These are phyloP conservation scores for Cephonodes hylas DNA, from an alignment of 2,888 invertebrate genomes.

Conservation along the genomic window DNA sequence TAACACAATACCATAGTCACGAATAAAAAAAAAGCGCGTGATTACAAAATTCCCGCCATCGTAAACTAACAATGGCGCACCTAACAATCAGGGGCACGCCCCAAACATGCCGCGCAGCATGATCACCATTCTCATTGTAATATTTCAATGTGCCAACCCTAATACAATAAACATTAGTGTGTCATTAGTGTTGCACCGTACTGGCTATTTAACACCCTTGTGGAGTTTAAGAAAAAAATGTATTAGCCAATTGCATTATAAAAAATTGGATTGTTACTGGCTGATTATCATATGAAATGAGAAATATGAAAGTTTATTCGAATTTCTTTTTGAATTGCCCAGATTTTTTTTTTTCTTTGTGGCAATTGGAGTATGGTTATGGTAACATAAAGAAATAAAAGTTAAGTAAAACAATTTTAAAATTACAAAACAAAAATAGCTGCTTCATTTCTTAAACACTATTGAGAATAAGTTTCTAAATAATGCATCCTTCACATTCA, in stretches of 20 bases:
- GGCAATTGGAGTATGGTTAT: too few species aligned
- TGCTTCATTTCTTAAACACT: too few species aligned
- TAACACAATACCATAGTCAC: conserved; percentile 25
- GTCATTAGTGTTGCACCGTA: conserved; percentile 73
- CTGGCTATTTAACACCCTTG: conserved; percentile 65
- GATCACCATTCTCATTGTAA: conserved; percentile 73
- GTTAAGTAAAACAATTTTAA: too few species aligned
- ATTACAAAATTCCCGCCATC: conserved; percentile 66
- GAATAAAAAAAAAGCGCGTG: conserved; percentile 54
- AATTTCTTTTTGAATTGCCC: too few species aligned
- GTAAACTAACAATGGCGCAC: conserved; percentile 66
- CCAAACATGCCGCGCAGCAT: conserved; percentile 75
- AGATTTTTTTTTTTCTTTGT: too few species aligned
- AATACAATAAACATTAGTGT: conserved; percentile 78
- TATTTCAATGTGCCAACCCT: conserved; percentile 72
- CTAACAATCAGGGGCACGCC: conserved; percentile 71
- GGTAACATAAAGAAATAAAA: too few species aligned
- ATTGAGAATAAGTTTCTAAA: too few species aligned
- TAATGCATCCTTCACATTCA: too few species aligned
- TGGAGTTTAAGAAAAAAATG: conserved; percentile 40
- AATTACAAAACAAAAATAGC: too few species aligned
- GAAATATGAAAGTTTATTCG: neutral
- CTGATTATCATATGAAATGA: neutral
- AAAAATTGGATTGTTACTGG: conserved; percentile 14
- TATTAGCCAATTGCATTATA: conserved; percentile 38